A percentile compares a stretch with the other conserved stretches of the same genome.
Conservation (phyloP, 2,797 vertebrate species). For the Picus viridis region DNA sequence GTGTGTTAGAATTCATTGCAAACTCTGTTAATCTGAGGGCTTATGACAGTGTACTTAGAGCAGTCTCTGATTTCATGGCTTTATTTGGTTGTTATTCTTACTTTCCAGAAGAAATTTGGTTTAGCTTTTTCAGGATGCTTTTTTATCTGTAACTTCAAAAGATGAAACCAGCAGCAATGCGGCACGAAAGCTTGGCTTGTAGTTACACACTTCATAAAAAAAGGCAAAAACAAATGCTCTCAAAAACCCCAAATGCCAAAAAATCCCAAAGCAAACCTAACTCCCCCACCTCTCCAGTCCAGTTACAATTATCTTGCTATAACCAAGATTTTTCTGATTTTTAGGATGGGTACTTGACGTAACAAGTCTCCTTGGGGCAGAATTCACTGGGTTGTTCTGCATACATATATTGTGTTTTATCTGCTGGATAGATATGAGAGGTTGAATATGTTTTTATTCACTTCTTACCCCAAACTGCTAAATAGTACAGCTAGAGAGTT, state of each 20-base stretch:
- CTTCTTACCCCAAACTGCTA: background rate
- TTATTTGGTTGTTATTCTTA: constrained; percentile 13
- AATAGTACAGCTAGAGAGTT: background rate
- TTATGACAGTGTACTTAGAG: background rate
- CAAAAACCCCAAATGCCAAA: too few species aligned
- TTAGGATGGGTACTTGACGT: background rate
- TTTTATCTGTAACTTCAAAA: background rate
- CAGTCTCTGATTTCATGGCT: constrained; percentile 1
- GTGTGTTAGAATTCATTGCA: background rate
- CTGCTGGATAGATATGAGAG: background rate
- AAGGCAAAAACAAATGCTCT: accelerated
- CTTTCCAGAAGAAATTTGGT: background rate
- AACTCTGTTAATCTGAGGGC: background rate
- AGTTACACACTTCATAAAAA: background rate
- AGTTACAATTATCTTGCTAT: background rate
- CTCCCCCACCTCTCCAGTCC: background rate
- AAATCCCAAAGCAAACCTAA: background rate
- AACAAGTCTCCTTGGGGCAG: background rate
- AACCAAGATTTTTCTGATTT: background rate
- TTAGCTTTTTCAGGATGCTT: constrained; percentile 10
- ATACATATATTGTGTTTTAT: background rate
- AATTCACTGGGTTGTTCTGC: background rate
- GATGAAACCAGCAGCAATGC: background rate
- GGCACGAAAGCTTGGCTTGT: background rate
- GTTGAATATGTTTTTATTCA: background rate